Evolutionary conservation across 2,113 vertebrate genomes (phyloP), one percentile per base, ranked within the genome.

Genomic region (Notarius lentiginosus): DNA sequence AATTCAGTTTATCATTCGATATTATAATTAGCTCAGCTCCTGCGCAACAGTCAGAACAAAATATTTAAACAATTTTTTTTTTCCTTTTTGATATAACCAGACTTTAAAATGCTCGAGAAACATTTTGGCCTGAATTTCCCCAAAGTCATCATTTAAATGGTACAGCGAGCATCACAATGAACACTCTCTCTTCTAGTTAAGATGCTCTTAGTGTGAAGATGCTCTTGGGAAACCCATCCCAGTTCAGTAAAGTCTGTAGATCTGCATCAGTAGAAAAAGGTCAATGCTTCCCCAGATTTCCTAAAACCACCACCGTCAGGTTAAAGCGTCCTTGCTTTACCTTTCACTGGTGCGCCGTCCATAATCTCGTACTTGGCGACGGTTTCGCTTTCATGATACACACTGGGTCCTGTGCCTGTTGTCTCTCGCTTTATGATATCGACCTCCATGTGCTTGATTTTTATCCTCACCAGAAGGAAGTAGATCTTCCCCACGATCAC

Each of bases 401-500:
- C 97, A 0, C 97, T 99, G 65, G 98, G 98, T 18, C 98, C 98
- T 0, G 97, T 99, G 84, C 98, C 98, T 0, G 97, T 99, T 0
- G 98, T 99, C 91, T 99, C 98, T 65, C 98, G 96, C 92, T 99
- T 99, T 92, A 99, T 99, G 90, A 99, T 99, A 87, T 99, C 97
- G 0, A 99, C 97, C 91, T 99, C 98, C 98, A 99, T 99, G 94
- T 99, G 98, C 87, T 97, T 99, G 85, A 99, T 99, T 93, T 99
- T 99, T 95, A 99, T 99, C 90, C 98, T 95, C 92, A 99, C 98
- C 81, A 99, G 94, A 87, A 99, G 95, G 93, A 99, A 99, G 90
- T 99, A 99, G 90, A 99, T 99, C 94, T 99, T 99, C 0, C 98
- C 98, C 2, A 99, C 98, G 73, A 99, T 99, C 60, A 99, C 98